Base-by-base conservation (phyloP, 2,113 vertebrate genomes). In the Catharus fuscescens region DNA sequence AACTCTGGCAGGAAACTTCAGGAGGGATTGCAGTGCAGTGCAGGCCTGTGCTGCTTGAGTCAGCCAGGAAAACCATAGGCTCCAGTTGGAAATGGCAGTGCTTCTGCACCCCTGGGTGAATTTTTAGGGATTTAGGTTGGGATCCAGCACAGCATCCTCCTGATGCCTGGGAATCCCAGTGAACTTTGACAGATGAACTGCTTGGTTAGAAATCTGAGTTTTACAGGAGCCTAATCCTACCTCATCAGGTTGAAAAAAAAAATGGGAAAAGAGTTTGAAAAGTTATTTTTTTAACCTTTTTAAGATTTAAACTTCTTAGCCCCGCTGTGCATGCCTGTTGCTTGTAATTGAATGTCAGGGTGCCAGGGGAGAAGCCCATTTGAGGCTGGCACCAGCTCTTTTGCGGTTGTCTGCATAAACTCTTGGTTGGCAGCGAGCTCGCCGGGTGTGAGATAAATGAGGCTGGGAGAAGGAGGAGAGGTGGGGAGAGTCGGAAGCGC, bases 341-440 rank as follows among this genome's bases (percentile, higher is more conserved):
- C 97, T 98, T 97, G 97, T 98, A 98, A 98, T 96, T 80, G 90
- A 96, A 73, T 98, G 98, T 98, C 98, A 80, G 76, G 69, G 92
- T 94, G 98, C 98, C 98, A 98, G 97, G 97, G 97, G 97, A 97
- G 96, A 98, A 98, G 97, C 98, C 98, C 98, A 97, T 98, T 97
- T 96, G 98, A 98, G 97, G 95, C 98, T 98, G 98, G 98, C 98
- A 98, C 97, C 97, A 95, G 93, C 74, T 78, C 97, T 92, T 53
- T 92, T 96, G 97, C 64, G 95, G 97, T 98, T 94, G 97, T 98
- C 97, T 98, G 97, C 95, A 64, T 97, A 97, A 97, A 92, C 97
- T 97, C 97, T 84, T 92, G 96, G 96, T 98, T 97, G 98, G 97
- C 98, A 96, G 97, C 3, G 94, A 96, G 96, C 95, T 97, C 80